A percentile compares a stretch with the other conserved stretches of the same genome.
Conservation (phyloP, 2,797 vertebrate genomes). For the Loris lydekkerianus region DNA sequence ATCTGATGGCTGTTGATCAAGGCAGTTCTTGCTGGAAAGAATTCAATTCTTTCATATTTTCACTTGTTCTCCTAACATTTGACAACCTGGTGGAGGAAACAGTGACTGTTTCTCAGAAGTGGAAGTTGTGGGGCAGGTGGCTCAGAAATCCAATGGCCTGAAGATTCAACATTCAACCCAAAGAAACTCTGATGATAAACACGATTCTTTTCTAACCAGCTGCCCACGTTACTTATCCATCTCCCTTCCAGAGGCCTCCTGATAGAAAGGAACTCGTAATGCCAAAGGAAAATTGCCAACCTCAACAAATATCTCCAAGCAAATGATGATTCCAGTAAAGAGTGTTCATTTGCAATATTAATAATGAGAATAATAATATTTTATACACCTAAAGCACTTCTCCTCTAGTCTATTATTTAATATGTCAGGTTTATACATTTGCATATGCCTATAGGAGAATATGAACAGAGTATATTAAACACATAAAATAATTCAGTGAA, state of each 20-base stretch:
- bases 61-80: not conserved
- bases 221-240: slow-evolving; percentile 18
- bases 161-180: slow-evolving; percentile 32
- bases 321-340: slow-evolving; percentile 73
- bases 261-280: not conserved
- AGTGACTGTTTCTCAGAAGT: slow-evolving; percentile 11
- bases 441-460: slow-evolving; percentile 52
- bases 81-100: not conserved
- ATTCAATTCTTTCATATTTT: not conserved
- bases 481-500: slow-evolving; percentile 43
- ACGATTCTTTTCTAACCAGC: slow-evolving; percentile 4
- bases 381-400: slow-evolving; percentile 64
- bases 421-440: slow-evolving; percentile 46
- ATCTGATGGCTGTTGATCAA: not conserved
- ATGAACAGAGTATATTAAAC: not conserved
- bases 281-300: slow-evolving; percentile 59
- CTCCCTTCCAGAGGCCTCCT: slow-evolving; percentile 3
- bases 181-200: slow-evolving; percentile 43
- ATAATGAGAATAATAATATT: slow-evolving; percentile 73
- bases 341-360: slow-evolving; percentile 64
- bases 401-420: slow-evolving; percentile 48
- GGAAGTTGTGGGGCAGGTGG: not conserved
- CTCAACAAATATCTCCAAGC: slow-evolving; percentile 68
- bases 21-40: not conserved
- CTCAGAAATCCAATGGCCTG: slow-evolving; percentile 1